Conservation (phyloP, 2,797 vertebrate genomes). For the Centropyge bicolor region DNA sequence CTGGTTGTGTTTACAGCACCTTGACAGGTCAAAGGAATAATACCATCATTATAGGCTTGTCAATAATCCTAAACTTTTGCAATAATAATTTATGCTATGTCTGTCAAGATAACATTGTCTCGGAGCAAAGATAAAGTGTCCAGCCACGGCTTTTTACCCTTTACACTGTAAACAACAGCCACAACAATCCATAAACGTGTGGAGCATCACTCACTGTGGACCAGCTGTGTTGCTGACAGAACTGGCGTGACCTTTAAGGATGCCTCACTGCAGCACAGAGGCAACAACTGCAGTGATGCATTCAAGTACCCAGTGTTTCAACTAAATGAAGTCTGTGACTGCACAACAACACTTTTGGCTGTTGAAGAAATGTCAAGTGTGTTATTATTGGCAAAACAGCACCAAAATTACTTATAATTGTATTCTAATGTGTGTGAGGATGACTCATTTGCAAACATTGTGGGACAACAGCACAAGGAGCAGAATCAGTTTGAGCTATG, state of each 20-base stretch:
- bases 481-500: not conserved
- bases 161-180: conserved; percentile 38
- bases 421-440: not conserved
- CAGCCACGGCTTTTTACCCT: conserved; percentile 8
- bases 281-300: not conserved
- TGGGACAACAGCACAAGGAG: not conserved
- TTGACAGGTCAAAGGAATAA: conserved; percentile 15
- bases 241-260: conserved; percentile 28
- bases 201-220: conserved; percentile 34
- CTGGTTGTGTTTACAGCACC: conserved; percentile 17
- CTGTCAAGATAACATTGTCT: conserved; percentile 22
- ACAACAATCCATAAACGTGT: conserved; percentile 25
- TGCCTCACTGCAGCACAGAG: conserved; percentile 4
- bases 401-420: not conserved
- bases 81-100: conserved; percentile 8
- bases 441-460: not conserved
- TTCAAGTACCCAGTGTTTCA: not conserved
- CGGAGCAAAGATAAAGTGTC: conserved; percentile 20
- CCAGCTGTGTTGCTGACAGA: conserved; percentile 31
- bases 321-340: not conserved
- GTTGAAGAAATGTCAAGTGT: not conserved
- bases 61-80: conserved; percentile 17
- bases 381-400: conserved; percentile 2
- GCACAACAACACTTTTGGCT: not conserved
- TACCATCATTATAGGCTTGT: conserved; percentile 7